Base-by-base conservation (phyloP, 1,140 invertebrate species). In the Nasonia giraulti region DNA sequence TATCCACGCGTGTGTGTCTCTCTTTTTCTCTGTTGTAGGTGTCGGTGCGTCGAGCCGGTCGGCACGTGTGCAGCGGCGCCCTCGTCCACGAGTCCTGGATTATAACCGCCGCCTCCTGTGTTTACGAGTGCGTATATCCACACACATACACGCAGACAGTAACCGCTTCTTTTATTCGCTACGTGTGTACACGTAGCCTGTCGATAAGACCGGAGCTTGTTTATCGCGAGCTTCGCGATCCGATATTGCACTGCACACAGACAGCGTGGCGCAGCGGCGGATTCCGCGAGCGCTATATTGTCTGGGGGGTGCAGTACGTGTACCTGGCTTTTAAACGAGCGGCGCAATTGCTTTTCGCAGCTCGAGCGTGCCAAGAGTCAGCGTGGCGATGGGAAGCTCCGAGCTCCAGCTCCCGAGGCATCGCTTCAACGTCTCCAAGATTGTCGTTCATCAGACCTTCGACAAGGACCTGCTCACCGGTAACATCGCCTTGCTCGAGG, bases 71-170 rank as follows among this genome's bases (percentile, higher is more conserved):
- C 87, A 89, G 94, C 5, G 94, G 93, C 2, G 92, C 93, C 2
- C 85, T 94, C n/a, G 89, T 94, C 14, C 93, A 93, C 84, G 91
- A 89, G 31, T 89, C 91, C 5, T 89, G 93, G 71, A 89, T 94
- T 27, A 90, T 94, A 75, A 94, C 94, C 1, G 93, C 91, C 8
- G 94, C 93, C 6, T 94, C 94, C 87, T 94, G 93, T 86, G 89
- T 94, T 87, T 89, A 83, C 55, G 69, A 23, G 89, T 85, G 81
- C 69, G 87, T 86, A 82, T 62, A 37, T 12, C 12, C 10, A 11
- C 44, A 12, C 44, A 47, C 12, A 10, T 2, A 47, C 17, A 55
- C 4, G 2, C 50, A 62, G 0, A 17, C 20, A 6, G 1, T 5
- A 62, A 20, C 20, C 20, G 7, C 20, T 62, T 33, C 68, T 71